Evolutionary conservation across 2,113 vertebrate genomes (phyloP), one percentile per base, ranked within the genome.

Genomic region (Carassius auratus): DNA sequence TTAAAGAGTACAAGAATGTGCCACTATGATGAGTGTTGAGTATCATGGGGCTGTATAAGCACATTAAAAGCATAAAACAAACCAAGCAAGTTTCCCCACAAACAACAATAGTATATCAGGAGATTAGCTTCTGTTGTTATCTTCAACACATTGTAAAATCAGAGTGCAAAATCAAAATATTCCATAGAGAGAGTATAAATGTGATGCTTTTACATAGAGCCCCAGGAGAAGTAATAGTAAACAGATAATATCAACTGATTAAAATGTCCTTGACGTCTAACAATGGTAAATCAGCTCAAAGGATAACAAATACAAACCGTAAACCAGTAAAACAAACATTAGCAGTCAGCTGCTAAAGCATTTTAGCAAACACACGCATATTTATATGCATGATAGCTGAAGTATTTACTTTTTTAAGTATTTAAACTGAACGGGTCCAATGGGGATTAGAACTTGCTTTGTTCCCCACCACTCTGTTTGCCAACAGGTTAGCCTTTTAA

Each of bases 351-450:
- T 42, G n/a, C 69, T 68, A 17, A 57, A 87, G 57, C 57, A 61
- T n/a, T 62, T 26, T 59, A 45, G 10, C 36, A 59, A 19, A 73
- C 23, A 42, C 10, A 81, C 12, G 50, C 42, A 68, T 45, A 74
- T 89, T 84, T 88, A 81, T 86, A 81, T 86, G 85, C 84, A 81
- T 81, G n/a, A 42, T 52, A 69, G 45, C 30, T 15, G 0, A 75
- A 57, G 23, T 64, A 42, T 48, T 59, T 15, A 26, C 21, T 59
- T 73, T 75, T 85, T 36, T 94, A 75, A 30, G 23, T 66, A 71
- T 48, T 97, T 97, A 97, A 96, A 95, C 95, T 96, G 95, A 96
- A 96, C 96, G 96, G 96, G 95, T 95, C 96, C 98, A 98, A 97
- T 98, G 96, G 94, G 96, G 97, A 98, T 99, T 98, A 98, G 96